A percentile compares a stretch with the other conserved stretches of the same genome.
Evolutionary conservation across 2,113 vertebrate species (phyloP).

Genomic region (Malurus alboscapulatus): DNA sequence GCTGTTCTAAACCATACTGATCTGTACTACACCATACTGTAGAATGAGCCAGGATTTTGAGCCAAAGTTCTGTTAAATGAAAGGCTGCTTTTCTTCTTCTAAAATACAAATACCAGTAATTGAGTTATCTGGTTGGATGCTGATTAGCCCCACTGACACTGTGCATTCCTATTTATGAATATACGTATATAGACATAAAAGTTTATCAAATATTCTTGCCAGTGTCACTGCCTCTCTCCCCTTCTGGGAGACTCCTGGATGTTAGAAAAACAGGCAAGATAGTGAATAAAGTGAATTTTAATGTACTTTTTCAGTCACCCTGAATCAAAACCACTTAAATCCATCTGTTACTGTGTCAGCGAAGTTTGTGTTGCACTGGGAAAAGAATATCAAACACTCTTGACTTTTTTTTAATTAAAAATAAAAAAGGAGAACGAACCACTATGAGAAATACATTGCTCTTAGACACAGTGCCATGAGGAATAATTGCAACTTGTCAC

Average conservation of each 20-base stretch:
- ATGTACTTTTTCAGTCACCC: neutral
- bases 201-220: neutral
- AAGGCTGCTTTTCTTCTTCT: neutral
- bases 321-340: neutral
- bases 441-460: neutral
- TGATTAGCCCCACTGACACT: neutral
- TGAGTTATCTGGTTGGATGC: neutral
- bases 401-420: neutral
- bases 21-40: neutral
- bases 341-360: slow-evolving; percentile 15
- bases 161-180: neutral
- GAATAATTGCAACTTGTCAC: slow-evolving; percentile 61
- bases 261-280: neutral
- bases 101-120: neutral
- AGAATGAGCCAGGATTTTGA: neutral
- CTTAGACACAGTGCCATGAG: neutral
- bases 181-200: neutral
- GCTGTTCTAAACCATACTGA: neutral
- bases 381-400: slow-evolving; percentile 19
- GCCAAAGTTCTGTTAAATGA: neutral
- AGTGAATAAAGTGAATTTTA: slow-evolving; percentile 16
- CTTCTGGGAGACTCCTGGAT: neutral
- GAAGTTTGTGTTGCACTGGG: slow-evolving; percentile 9
- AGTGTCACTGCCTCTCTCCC: neutral
- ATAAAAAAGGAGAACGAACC: neutral